phyloP scores from a whole-genome alignment of 2,113 vertebrate species.

The Ictidomys tridecemlineatus region DNA sequence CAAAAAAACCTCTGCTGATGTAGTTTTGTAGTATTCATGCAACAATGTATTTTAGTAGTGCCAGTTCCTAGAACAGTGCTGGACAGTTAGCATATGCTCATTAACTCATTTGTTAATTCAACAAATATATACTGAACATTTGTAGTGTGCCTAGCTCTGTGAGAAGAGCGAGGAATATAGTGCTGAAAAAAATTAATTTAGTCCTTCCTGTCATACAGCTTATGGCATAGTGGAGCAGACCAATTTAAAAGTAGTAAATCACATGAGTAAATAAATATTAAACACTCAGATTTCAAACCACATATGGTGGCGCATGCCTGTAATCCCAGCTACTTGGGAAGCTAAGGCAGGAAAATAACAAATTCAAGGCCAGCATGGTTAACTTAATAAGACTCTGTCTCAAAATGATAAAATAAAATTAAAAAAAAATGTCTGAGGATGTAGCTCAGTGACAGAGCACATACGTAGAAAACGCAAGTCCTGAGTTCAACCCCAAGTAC shows the following conservation, averaged over 20 bases:
- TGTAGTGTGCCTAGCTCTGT: not conserved
- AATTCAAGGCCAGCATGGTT: too few relatives aligned
- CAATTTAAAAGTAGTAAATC: slow-evolving; percentile 7
- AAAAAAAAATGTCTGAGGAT: not conserved
- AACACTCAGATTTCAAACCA: not conserved
- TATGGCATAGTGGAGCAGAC: not conserved
- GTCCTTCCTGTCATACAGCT: not conserved
- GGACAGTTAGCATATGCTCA: not conserved
- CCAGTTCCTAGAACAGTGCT: not conserved
- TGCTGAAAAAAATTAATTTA: not conserved
- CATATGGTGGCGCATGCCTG: not conserved
- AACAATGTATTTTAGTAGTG: not conserved
- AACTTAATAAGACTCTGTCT: not conserved
- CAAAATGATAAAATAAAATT: not conserved
- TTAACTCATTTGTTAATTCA: not conserved
- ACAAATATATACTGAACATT: not conserved
- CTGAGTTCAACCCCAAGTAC: not conserved
- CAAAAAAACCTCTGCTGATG: not conserved
- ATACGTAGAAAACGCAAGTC: not conserved
- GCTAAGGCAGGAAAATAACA: not conserved
- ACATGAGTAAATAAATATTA: not conserved
- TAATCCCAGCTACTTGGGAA: not conserved
- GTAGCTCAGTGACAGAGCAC: not conserved
- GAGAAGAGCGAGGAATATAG: not conserved
- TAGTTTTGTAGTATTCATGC: not conserved